Conservation (phyloP, 1,140 invertebrate species). For the Panagrolaimus sp. region DNA sequence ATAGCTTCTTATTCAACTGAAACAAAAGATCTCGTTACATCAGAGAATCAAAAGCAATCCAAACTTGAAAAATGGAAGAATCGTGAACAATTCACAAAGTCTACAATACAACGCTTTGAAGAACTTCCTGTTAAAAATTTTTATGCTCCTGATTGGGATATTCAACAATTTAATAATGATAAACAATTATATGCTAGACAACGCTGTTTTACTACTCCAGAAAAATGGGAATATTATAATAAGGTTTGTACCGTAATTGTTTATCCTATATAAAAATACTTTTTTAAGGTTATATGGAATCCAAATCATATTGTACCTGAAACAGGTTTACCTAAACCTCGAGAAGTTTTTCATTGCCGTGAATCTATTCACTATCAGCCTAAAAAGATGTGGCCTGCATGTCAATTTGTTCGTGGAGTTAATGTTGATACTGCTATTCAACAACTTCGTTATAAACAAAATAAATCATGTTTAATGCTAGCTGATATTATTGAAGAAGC, state of each 20-base stretch:
- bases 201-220: slow-evolving; percentile 47
- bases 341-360: slow-evolving; percentile 55
- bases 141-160: slow-evolving; percentile 56
- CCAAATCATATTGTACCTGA: slow-evolving; percentile 54
- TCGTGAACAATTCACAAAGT: slow-evolving; percentile 30
- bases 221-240: slow-evolving; percentile 58
- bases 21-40: neutral
- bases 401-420: slow-evolving; percentile 52
- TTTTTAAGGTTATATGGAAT: slow-evolving; percentile 55
- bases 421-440: slow-evolving; percentile 52
- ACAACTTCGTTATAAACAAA: slow-evolving; percentile 42
- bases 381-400: slow-evolving; percentile 49
- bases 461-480: slow-evolving; percentile 40
- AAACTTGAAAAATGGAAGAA: slow-evolving; percentile 28
- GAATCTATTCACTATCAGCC: slow-evolving; percentile 48
- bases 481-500: slow-evolving; percentile 51
- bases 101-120: slow-evolving; percentile 51
- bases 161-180: slow-evolving; percentile 39
- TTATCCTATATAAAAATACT: neutral
- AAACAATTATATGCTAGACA: slow-evolving; percentile 39
- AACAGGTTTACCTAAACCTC: slow-evolving; percentile 50
- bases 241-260: slow-evolving; percentile 39
- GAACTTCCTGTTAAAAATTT: slow-evolving; percentile 45
- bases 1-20: neutral
- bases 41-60: neutral